Percentiles rank a stretch among this genome's conserved stretches.
phyloP scores from a whole-genome alignment of 2,113 vertebrate genomes.

The Pteruthius melanotis region DNA sequence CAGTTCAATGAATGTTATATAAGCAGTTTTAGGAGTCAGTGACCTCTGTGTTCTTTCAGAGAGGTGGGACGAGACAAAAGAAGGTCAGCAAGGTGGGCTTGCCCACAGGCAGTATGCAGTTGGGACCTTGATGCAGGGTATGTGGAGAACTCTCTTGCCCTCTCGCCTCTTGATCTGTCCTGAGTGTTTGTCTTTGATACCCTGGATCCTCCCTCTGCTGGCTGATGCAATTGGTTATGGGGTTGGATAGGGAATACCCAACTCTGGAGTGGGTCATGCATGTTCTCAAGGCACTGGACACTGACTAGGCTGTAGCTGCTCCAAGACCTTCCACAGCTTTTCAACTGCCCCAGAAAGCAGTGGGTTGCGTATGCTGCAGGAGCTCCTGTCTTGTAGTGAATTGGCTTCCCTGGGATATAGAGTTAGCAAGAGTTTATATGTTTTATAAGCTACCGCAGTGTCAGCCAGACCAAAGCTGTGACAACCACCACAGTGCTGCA shows the following conservation, averaged over 20 bases:
- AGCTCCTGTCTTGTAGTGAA: accelerated
- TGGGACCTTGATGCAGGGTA: background rate
- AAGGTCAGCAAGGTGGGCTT: background rate
- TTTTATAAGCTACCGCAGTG: accelerated
- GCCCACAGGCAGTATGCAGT: accelerated
- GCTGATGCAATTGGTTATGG: too few species aligned
- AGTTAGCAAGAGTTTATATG: background rate
- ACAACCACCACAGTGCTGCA: background rate
- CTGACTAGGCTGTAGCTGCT: accelerated
- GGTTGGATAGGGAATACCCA: background rate
- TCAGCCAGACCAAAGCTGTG: background rate
- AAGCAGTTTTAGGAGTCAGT: background rate
- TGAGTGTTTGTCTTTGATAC: background rate
- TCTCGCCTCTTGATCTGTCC: background rate
- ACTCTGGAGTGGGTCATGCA: accelerated
- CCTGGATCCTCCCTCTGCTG: background rate
- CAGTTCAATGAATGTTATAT: background rate
- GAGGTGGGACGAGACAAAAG: accelerated
- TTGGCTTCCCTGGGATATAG: background rate
- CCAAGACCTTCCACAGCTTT: background rate
- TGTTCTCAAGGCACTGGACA: too few species aligned
- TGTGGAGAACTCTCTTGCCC: background rate
- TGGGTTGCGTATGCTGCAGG: background rate
- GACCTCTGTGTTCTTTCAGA: accelerated
- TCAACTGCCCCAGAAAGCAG: background rate